Evolutionary conservation across 1,140 invertebrate species (phyloP).

Genomic region (Hycleus cichorii): DNA sequence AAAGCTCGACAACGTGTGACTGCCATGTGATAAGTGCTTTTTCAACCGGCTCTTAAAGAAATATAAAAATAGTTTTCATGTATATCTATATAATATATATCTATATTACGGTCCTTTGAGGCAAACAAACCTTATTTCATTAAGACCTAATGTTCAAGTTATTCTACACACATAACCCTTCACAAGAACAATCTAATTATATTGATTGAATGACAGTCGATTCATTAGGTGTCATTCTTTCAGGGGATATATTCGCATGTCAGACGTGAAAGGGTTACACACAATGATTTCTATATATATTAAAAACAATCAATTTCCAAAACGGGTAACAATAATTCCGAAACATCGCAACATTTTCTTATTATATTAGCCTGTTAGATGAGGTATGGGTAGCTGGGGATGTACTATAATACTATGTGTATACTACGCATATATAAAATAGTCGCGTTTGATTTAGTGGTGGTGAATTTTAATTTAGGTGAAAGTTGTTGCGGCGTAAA

Average conservation of each 20-base stretch:
- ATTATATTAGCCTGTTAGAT: not conserved
- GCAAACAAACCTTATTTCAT: conserved; percentile 37
- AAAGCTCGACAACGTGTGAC: conserved; percentile 14
- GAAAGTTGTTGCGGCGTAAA: conserved; percentile 15
- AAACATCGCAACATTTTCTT: no score
- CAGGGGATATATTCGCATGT: conserved; percentile 18
- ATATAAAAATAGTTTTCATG: no score
- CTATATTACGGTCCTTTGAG: conserved; percentile 16
- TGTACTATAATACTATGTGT: not conserved
- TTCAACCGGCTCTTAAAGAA: not conserved
- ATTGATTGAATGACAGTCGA: conserved; percentile 43
- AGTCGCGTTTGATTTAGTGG: conserved; percentile 16
- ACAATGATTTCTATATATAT: not conserved
- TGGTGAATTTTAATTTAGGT: conserved; percentile 16
- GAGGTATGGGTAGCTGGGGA: conserved; percentile 8
- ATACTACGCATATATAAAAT: conserved; percentile 9
- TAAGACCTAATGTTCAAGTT: conserved; percentile 36
- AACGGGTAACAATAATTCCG: no score
- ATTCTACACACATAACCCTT: conserved; percentile 41
- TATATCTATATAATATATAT: not conserved
- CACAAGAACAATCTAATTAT: conserved; percentile 41
- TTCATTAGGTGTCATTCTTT: conserved; percentile 42
- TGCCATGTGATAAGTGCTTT: conserved; percentile 10
- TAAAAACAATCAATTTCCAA: no score
- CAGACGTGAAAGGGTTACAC: conserved; percentile 29